Base-by-base conservation (phyloP, 1,140 invertebrate species). In the Drosophila persimilis region DNA sequence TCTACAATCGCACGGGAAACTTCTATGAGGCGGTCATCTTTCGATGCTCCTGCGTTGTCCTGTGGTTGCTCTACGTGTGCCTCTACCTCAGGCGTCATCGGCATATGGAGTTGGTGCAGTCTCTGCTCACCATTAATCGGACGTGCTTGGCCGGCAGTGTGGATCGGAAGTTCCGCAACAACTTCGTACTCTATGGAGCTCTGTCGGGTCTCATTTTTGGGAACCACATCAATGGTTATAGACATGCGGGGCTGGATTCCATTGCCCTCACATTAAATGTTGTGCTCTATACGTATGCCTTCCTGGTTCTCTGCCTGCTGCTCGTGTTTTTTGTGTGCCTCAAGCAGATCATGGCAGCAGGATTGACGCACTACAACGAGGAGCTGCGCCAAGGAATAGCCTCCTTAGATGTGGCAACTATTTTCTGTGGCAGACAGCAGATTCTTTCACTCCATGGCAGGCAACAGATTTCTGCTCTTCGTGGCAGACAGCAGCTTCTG, bases 271-370 rank as follows among this genome's bases (percentile, higher is more conserved):
- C 58, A 6, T 0, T 88, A 1, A 59, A 35, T 22, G 15, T 83
- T 5, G 6, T 45, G 11, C 15, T 83, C 6, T 83, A 88, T 22
- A 52, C 9, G 11, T 88, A 79, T 39, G 53, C 53, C 22, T 88
- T 70, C 6, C 15, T 73, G 46, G 66, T 71, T 1, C 31, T 79
- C 15, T 67, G 71, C 26, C 54, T 88, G 8, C 44, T 88, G 7
- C n/a, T 88, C 1, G 51, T 79, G n/a, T 77, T 88, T 39, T 88
- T 88, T 41, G 75, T 83, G n/a, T 73, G 83, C 35, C 43, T 86
- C 46, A 80, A 88, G 39, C 63, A 60, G 35, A 73, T 88, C 24
- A 63, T 89, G 51, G 58, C 61, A 24, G 54, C 66, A 1, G 75
- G 66, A 0, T 11, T 88, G 13, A 11, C 17, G 0, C 48, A 78